Evolutionary conservation across 2,888 invertebrate genomes (phyloP), one percentile per base, ranked within the genome.

Genomic region (Zele albiditarsus): DNA sequence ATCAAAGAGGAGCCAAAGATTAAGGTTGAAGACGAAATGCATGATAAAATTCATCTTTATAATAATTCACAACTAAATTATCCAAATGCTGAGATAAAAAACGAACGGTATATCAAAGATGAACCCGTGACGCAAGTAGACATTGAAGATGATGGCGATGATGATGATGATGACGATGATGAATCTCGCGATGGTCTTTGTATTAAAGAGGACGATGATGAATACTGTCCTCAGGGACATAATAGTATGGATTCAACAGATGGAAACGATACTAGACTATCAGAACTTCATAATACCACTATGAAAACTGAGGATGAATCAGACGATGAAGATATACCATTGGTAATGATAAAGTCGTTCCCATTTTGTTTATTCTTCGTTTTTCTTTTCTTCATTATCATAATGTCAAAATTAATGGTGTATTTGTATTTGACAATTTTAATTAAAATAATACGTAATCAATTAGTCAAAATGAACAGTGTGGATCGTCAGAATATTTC

Each of bases 311-410:
- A 89, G 67, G 90, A 92, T 20, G 93, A 93, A 2, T 94, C 93
- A 6, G 53, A 53, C 79, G 94, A 95, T 80, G 95, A 95, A 86
- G 95, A 96, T 88, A 86, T 92, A 67, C 95, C 96, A 81, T 89
- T 95, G 92, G 95, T 95, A 91, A 60, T 90, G 89, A 83, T 84
- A 71, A 86, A 53, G 6, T 46, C 46, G 46, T 46, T 16, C n/a
- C 16, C 46, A 46, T 46, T 46, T 46, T 46, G 46, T 46, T 46
- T 46, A 5, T 42, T 6, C 31, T 31, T 31, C 6, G 3, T 31
- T 38, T 8, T 38, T 38, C 38, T 38, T 38, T 1, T 2, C 12
- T 12, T 8, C 28, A 12, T 27, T 28, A 20, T 38, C 20, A 33
- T 8, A 38, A 65, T 70, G 62, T 63, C 74, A n/a, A 73, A 63